Percentiles rank a stretch among this genome's conserved stretches.
Conservation (phyloP, 2,113 vertebrate species). For the Microtus pennsylvanicus region DNA sequence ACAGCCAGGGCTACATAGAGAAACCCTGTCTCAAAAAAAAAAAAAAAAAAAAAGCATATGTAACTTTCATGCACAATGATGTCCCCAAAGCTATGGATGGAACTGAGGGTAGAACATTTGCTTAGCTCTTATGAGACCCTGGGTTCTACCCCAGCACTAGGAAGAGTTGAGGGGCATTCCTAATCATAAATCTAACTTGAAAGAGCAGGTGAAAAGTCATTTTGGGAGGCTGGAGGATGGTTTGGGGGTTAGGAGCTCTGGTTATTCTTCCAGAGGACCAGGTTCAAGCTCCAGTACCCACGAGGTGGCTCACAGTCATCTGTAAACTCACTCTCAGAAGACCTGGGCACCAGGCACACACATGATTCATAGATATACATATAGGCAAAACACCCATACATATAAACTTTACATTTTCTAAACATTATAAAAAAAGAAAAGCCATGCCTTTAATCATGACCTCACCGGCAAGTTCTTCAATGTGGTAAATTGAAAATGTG, state of each 20-base stretch:
- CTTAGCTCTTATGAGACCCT: not conserved
- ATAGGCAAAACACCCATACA: not conserved
- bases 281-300: not conserved
- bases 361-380: not conserved
- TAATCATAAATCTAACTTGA: not conserved
- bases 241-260: not conserved
- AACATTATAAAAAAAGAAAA: not conserved
- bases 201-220: not conserved
- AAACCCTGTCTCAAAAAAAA: not conserved
- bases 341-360: not conserved
- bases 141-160: not conserved
- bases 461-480: not conserved
- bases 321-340: not conserved
- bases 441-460: not conserved
- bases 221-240: not conserved
- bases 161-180: not conserved
- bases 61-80: not conserved
- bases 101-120: not conserved
- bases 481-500: not conserved
- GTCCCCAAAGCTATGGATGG: not conserved
- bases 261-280: not conserved
- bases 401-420: not conserved
- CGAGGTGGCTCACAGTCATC: not conserved
- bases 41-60: not conserved
- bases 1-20: not conserved